Base-by-base conservation (phyloP, 2,888 invertebrate genomes). In the Bombyx huttoni region DNA sequence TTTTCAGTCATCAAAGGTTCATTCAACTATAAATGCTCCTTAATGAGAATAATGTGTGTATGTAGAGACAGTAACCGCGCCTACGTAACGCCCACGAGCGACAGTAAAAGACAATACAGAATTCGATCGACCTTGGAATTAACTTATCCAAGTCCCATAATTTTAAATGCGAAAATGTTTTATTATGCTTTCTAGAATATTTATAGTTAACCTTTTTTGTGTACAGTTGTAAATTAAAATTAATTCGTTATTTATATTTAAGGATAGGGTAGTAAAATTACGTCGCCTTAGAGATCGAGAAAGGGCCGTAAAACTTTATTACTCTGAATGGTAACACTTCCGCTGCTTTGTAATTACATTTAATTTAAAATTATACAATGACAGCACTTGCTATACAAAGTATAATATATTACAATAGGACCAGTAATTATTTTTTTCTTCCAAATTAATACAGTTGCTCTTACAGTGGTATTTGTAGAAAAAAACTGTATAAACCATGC, bases 71-170 rank as follows among this genome's bases (percentile, higher is more conserved):
- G 49, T 52, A 49, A 52, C 54, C 55, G 65, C 74, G 74, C 75
- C 78, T 73, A 76, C 78, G 62, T 63, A 50, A 63, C 70, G 62
- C 78, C 77, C 67, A 77, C 77, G 46, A 51, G 56, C 40, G 34
- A 46, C 47, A 50, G 34, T 13, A 40, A 40, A 3, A 1, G 3
- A 40, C 40, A 40, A 40, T 40, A 40, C 12, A 40, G 40, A 40
- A 40, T 40, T 8, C 40, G 40, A 40, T 40, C 40, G 40, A 40
- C 40, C 40, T 40, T 40, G 9, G 40, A 40, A 40, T 40, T 40
- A 40, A 6, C 40, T 40, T 40, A 10, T 8, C 40, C 40, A 40
- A 40, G 0, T 40, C 40, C 8, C 40, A 40, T 40, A 40, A 40
- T 12, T 40, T 40, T 40, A 40, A 40, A 8, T 40, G 40, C 40